phyloP scores from a whole-genome alignment of 2,888 invertebrate genomes.

The Drosophila tanythrix region DNA sequence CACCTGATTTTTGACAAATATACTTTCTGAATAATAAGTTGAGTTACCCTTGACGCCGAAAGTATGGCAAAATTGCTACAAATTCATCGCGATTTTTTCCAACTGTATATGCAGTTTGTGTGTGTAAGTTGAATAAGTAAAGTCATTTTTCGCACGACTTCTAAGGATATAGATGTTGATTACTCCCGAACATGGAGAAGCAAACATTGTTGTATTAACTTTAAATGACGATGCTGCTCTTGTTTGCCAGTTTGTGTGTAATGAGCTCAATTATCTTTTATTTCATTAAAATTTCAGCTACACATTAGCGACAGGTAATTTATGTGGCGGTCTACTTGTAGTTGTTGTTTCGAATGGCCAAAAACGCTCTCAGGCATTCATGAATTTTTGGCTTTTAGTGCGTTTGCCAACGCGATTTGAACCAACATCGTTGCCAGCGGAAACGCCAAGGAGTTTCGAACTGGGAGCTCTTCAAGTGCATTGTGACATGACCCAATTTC shows the following conservation, averaged over 20 bases:
- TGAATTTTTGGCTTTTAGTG: conserved; percentile 67
- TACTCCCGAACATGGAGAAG: neutral
- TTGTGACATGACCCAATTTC: conserved; percentile 34
- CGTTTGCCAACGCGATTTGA: conserved; percentile 39
- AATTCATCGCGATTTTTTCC: neutral
- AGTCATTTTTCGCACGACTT: neutral
- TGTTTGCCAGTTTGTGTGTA: conserved; percentile 27
- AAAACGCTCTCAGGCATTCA: conserved; percentile 71
- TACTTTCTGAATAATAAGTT: neutral
- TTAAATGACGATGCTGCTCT: conserved; percentile 36
- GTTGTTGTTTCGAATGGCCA: conserved; percentile 29
- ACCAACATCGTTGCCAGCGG: too few species aligned
- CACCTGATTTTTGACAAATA: neutral
- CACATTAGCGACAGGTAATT: conserved; percentile 47
- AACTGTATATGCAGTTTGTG: neutral
- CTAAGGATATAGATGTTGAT: neutral
- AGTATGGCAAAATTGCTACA: neutral
- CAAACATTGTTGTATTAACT: conserved; percentile 21
- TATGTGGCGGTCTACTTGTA: conserved; percentile 29
- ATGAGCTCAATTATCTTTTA: conserved; percentile 71
- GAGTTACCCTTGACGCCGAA: neutral
- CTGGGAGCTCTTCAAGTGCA: conserved; percentile 6
- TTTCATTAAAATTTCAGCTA: conserved; percentile 71
- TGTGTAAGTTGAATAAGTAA: neutral
- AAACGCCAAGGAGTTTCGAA: neutral